Evolutionary conservation across 2,797 vertebrate genomes (phyloP), one percentile per base, ranked within the genome.

Genomic region (Emydoidea blandingii): DNA sequence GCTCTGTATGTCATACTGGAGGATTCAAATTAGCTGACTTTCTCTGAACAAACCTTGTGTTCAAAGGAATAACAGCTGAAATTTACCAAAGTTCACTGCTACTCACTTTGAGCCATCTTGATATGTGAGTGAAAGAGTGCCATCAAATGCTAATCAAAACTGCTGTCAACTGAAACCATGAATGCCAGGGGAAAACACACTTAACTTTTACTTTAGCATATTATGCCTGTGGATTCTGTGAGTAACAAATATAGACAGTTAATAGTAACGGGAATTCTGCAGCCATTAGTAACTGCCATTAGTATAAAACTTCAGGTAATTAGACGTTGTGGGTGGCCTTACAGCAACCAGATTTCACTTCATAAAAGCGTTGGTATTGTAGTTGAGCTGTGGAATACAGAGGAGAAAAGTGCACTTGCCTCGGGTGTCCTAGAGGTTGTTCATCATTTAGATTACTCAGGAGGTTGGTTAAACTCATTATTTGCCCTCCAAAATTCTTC

Each of bases 381-480:
- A 49, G 85, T 50, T 95, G 25, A 94, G 23, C 6, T 85, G n/a
- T 5, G 3, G 83, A 87, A 93, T 81, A 62, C 41, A 95, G 31
- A 91, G 18, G 21, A 59, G 68, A 21, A 88, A 95, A 90, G 47
- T 82, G 93, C 29, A 80, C 91, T 96, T 96, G 91, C 94, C n/a
- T 87, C 37, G 76, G 88, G 84, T 96, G 27, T 89, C 83, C 81
- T 85, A 87, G 41, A 95, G 91, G n/a, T 85, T 95, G 79, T 93
- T 93, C 56, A 93, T 93, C 54, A 91, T 94, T 96, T 94, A 90
- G 50, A 91, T 95, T 89, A 44, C 52, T 97, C 81, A 89, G 15
- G 57, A 83, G 93, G 53, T 37, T 96, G 80, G 72, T 94, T 95
- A 96, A 91, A 93, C 72, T 88, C 89, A 94, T 93, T 96, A 85